These are phyloP conservation scores for Pogonomyrmex barbatus DNA, from an alignment of 1,140 invertebrate genomes.

Conservation along the genomic window DNA sequence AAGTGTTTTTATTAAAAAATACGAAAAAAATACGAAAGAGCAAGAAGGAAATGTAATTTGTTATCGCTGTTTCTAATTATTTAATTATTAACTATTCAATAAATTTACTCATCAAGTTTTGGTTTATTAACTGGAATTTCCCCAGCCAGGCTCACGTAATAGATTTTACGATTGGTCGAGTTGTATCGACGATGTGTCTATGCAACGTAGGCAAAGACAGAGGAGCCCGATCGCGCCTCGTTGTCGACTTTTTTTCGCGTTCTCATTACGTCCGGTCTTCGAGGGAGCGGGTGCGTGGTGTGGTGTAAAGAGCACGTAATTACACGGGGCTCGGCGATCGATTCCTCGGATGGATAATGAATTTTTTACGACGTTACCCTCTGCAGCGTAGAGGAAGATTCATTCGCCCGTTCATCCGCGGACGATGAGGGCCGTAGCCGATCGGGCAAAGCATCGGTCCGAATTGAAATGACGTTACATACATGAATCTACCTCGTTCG, in stretches of 20 bases:
- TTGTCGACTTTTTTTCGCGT: conserved; percentile 41
- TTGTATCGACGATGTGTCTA: background rate
- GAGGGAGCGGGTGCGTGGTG: conserved; percentile 59
- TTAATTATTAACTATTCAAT: background rate
- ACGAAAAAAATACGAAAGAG: background rate
- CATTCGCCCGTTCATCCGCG: conserved; percentile 63
- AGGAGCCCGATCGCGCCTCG: conserved; percentile 40
- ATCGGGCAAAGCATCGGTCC: conserved; percentile 71
- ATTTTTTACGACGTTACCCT: conserved; percentile 83
- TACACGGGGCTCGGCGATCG: conserved; percentile 82
- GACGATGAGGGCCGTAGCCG: conserved; percentile 69
- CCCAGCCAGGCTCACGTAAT: conserved; percentile 20
- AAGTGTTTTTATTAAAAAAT: background rate
- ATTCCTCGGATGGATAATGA: conserved; percentile 82
- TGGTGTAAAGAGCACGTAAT: conserved; percentile 80
- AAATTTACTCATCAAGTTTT: conserved; percentile 12
- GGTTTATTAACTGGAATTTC: conserved; percentile 39
- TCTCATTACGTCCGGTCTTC: conserved; percentile 59
- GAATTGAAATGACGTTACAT: conserved; percentile 73
- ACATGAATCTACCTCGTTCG: conserved; percentile 18
- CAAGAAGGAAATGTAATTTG: background rate
- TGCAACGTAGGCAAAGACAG: conserved; percentile 35
- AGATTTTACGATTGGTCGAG: conserved; percentile 18
- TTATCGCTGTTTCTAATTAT: background rate
- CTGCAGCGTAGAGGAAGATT: conserved; percentile 64